Percentiles rank a stretch among this genome's conserved stretches.
Evolutionary conservation across 1,140 invertebrate species (phyloP).

Genomic region (Callitettix versicolor): DNA sequence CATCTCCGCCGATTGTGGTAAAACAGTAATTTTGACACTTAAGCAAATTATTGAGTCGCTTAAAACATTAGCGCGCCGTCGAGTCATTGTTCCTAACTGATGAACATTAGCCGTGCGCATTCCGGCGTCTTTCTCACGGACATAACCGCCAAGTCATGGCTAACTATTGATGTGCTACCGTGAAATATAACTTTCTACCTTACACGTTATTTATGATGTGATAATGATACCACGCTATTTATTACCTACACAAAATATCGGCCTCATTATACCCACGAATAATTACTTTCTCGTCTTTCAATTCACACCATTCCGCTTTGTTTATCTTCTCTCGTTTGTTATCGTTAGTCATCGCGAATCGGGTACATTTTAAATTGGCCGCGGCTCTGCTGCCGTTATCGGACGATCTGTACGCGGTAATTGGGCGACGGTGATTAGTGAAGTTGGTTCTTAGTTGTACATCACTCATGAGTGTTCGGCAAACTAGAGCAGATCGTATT

Average conservation of each 20-base stretch:
- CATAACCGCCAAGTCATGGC: neutral
- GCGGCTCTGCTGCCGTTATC: no score
- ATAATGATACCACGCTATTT: neutral
- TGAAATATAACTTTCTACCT: conserved; percentile 1
- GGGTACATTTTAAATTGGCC: no score
- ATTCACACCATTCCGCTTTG: no score
- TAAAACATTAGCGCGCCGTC: neutral
- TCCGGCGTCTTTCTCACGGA: neutral
- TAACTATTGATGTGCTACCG: neutral
- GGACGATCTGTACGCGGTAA: no score
- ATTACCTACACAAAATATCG: neutral
- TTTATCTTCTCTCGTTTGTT: no score
- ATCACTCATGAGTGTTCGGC: no score
- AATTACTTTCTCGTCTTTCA: no score
- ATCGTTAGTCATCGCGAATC: no score
- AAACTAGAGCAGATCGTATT: no score
- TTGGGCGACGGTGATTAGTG: no score
- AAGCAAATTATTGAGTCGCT: neutral
- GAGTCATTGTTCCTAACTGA: neutral
- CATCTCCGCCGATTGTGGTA: neutral
- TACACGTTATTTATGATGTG: conserved; percentile 1
- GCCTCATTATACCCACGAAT: no score
- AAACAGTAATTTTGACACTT: neutral
- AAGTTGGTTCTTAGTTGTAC: no score
- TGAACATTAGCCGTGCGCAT: neutral